These are phyloP conservation scores for Hirtodrosophila confusa DNA, from an alignment of 2,888 invertebrate species.

Conservation along the genomic window DNA sequence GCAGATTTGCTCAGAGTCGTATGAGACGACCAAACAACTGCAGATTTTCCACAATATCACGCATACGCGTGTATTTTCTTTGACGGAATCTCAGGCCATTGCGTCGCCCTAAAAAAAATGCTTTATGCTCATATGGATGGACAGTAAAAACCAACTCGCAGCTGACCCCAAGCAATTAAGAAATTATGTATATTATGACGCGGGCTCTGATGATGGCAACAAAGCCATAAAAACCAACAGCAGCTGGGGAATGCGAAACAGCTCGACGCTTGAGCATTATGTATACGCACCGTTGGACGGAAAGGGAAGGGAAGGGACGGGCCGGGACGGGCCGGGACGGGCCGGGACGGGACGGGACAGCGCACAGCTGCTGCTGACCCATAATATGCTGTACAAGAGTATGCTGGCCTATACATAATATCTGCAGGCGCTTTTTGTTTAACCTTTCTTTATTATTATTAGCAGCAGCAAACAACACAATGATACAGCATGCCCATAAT, in stretches of 20 bases:
- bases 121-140: not conserved
- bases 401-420: slow-evolving; percentile 30
- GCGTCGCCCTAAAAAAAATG: slow-evolving; percentile 1
- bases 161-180: slow-evolving; percentile 75
- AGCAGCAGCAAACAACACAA: slow-evolving; percentile 44
- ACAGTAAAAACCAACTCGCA: slow-evolving; percentile 16
- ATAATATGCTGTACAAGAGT: slow-evolving; percentile 9
- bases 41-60: slow-evolving; percentile 31
- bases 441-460: slow-evolving; percentile 64
- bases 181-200: slow-evolving; percentile 72
- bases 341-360: not conserved
- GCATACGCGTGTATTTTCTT: slow-evolving; percentile 25
- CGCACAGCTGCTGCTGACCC: slow-evolving; percentile 37
- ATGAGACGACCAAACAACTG: slow-evolving; percentile 7
- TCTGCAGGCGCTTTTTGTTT: slow-evolving; percentile 57
- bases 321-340: too few relatives aligned
- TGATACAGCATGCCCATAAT: slow-evolving; percentile 64
- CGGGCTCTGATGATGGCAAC: slow-evolving; percentile 59
- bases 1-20: too few relatives aligned
- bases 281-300: slow-evolving; percentile 64
- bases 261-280: slow-evolving; percentile 54
- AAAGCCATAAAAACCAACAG: slow-evolving; percentile 26
- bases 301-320: too few relatives aligned
- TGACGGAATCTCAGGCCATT: slow-evolving; percentile 35
- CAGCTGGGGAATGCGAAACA: slow-evolving; percentile 47